phyloP scores from a whole-genome alignment of 2,113 vertebrate genomes.

The Sisor rabdophorus region DNA sequence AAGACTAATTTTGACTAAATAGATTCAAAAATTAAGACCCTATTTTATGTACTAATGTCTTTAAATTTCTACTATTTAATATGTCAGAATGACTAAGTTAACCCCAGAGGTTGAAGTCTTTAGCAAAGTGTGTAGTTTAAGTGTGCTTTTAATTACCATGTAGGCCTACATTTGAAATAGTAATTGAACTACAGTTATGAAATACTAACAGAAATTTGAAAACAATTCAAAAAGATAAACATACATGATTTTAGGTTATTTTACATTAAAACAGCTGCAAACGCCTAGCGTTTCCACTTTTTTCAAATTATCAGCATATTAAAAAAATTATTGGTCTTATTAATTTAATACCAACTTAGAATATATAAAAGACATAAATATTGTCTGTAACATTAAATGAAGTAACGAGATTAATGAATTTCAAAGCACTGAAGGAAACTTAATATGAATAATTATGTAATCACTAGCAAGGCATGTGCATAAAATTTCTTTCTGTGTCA shows the following conservation, averaged over 20 bases:
- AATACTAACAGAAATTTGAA: neutral
- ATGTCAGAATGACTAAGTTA: neutral
- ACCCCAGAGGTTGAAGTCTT: neutral
- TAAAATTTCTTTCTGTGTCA: constrained; percentile 4
- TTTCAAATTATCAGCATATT: too few species aligned
- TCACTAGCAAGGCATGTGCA: neutral
- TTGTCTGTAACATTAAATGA: too few species aligned
- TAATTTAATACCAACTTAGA: too few species aligned
- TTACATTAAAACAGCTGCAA: too few species aligned
- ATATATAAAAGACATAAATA: neutral
- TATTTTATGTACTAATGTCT: too few species aligned
- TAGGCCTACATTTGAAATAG: neutral
- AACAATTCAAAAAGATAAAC: neutral
- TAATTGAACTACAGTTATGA: neutral
- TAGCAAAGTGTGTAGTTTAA: neutral
- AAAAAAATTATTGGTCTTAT: too few species aligned
- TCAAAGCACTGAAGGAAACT: neutral
- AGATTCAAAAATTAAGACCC: too few species aligned
- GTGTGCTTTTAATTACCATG: neutral
- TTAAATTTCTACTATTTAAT: neutral
- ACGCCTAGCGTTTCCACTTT: too few species aligned
- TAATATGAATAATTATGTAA: neutral
- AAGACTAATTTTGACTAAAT: constrained; percentile 6
- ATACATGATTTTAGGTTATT: too few species aligned
- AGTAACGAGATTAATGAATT: neutral